These are phyloP conservation scores for Danaus chrysippus DNA, from an alignment of 2,888 invertebrate genomes.

Conservation along the genomic window DNA sequence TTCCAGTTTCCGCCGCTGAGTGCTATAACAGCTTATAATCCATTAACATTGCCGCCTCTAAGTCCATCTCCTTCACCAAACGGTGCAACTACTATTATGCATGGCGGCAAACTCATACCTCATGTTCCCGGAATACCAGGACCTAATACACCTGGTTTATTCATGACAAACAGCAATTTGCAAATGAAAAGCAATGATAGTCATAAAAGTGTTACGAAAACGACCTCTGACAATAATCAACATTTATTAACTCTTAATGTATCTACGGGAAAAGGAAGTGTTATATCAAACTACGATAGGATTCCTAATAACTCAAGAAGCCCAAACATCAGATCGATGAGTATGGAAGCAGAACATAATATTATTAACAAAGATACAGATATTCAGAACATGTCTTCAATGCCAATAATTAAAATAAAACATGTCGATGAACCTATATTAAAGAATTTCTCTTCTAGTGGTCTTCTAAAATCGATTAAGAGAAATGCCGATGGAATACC, in stretches of 20 bases:
- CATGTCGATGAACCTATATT: slow-evolving; percentile 58
- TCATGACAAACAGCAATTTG: slow-evolving; percentile 46
- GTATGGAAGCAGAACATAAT: slow-evolving; percentile 50
- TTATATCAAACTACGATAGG: slow-evolving; percentile 50
- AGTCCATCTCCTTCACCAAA: slow-evolving; percentile 71
- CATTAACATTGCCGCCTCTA: slow-evolving; percentile 81
- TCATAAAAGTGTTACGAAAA: slow-evolving; percentile 41
- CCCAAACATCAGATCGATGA: slow-evolving; percentile 36
- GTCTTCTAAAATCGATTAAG: slow-evolving; percentile 50
- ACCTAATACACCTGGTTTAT: slow-evolving; percentile 81
- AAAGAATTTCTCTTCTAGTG: slow-evolving; percentile 47
- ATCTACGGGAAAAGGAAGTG: slow-evolving; percentile 41
- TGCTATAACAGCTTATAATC: slow-evolving; percentile 84
- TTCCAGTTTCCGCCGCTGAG: slow-evolving; percentile 84
- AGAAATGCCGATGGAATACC: slow-evolving; percentile 57
- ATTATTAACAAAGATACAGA: slow-evolving; percentile 48
- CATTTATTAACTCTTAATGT: slow-evolving; percentile 40
- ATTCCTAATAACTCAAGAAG: slow-evolving; percentile 47
- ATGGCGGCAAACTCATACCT: slow-evolving; percentile 87
- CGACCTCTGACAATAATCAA: slow-evolving; percentile 44
- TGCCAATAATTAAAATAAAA: slow-evolving; percentile 66
- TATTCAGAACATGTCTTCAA: slow-evolving; percentile 43
- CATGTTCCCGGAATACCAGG: slow-evolving; percentile 94
- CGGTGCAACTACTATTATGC: slow-evolving; percentile 81
- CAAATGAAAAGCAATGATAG: slow-evolving; percentile 49